Evolutionary conservation across 2,888 invertebrate species (phyloP), one percentile per base, ranked within the genome.

Genomic region (Mesodorylaimus sp.): DNA sequence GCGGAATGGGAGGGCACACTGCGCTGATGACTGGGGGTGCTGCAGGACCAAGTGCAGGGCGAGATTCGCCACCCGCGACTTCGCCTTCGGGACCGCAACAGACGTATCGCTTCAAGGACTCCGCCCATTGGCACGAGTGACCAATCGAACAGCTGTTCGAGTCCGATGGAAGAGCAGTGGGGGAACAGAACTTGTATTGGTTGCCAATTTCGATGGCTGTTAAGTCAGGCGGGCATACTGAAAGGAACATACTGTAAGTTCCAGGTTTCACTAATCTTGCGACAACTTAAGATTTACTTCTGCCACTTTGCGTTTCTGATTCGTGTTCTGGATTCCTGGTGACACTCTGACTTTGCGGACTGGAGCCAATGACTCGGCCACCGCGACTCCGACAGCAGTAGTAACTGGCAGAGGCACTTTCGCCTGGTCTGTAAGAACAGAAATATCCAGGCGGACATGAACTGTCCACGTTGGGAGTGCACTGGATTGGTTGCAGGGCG

Each of bases 381-480:
- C 32, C 16, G 7, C 32, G 32, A 32, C 16, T 32, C 16, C 62
- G 54, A 49, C 63, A 63, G 52, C 63, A 63, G 53, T 63, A 63
- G 58, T 62, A 63, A 21, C 61, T 60, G 52, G 62, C 62, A 38
- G 61, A 61, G 19, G 60, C 58, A 16, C 60, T 59, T 13, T 58
- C 57, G 1, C 61, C 60, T 26, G 63, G 60, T 3, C 61, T 62
- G 59, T 58, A 59, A 63, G 63, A 63, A 52, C 63, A 63, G 60
- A 63, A 63, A 56, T 63, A 63, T 7, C 32, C 32, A 32, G 32
- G 32, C 32, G 62, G 62, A 50, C 62, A 63, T 2, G 62, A 59
- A 37, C 63, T 62, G 47, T 61, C 62, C 29, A 63, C 61, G 48
- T 61, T 63, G 28, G 63, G 63, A 10, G 62, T 62, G 52, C 63